Percentiles rank a stretch among this genome's conserved stretches.
Conservation (phyloP, 2,888 invertebrate genomes). For the Tenthredo mesomela region DNA sequence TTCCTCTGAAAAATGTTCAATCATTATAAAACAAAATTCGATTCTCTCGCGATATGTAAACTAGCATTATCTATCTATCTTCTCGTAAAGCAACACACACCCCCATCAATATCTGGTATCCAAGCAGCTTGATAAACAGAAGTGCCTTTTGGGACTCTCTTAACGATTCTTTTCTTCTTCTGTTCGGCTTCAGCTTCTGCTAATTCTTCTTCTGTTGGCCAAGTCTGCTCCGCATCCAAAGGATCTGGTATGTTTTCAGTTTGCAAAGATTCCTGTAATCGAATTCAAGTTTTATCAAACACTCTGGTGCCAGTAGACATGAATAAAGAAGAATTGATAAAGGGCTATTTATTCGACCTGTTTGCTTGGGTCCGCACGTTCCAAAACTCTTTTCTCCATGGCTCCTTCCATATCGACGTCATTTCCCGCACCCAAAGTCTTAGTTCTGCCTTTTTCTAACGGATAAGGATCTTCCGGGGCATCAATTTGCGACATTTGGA, state of each 20-base stretch:
- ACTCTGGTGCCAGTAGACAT: constrained; percentile 52
- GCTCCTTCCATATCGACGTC: constrained; percentile 78
- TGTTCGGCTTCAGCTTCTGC: constrained; percentile 83
- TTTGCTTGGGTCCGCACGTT: constrained; percentile 82
- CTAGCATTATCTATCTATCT: neutral
- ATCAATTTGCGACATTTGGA: constrained; percentile 92
- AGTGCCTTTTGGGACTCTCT: constrained; percentile 95
- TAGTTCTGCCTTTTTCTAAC: constrained; percentile 77
- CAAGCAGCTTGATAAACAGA: constrained; percentile 98
- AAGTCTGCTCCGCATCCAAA: constrained; percentile 98
- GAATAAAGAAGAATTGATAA: neutral
- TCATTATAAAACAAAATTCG: constrained; percentile 18
- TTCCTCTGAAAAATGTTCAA: constrained; percentile 67
- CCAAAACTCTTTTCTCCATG: constrained; percentile 78
- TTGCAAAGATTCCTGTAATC: constrained; percentile 83
- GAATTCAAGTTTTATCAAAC: constrained; percentile 30
- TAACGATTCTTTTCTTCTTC: constrained; percentile 85
- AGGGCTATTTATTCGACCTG: constrained; percentile 77
- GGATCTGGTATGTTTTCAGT: constrained; percentile 92
- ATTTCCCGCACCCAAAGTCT: constrained; percentile 44
- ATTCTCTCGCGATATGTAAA: neutral
- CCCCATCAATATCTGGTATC: constrained; percentile 88
- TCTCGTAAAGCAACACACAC: constrained; percentile 61
- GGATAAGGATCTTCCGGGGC: constrained; percentile 86
- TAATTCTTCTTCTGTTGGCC: constrained; percentile 96